A percentile compares a stretch with the other conserved stretches of the same genome.
These are phyloP conservation scores for Dinocampus coccinellae DNA, from an alignment of 2,888 invertebrate genomes.

Conservation along the genomic window DNA sequence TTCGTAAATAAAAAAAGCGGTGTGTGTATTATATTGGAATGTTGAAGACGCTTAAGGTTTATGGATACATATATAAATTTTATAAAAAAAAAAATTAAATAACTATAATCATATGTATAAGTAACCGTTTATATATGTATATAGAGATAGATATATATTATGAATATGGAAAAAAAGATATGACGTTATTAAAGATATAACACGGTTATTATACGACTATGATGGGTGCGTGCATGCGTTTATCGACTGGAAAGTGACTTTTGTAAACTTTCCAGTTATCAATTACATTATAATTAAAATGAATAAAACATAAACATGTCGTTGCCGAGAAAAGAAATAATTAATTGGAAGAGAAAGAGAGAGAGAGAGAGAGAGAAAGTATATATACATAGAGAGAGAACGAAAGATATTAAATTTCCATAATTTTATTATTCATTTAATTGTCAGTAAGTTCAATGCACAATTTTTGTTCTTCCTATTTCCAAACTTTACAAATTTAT, in stretches of 20 bases:
- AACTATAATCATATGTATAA: not conserved
- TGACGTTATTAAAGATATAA: too few relatives aligned
- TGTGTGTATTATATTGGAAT: not conserved
- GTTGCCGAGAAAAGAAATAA: conserved; percentile 25
- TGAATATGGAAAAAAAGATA: not conserved
- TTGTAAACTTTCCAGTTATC: conserved; percentile 9
- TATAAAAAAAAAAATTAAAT: not conserved
- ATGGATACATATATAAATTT: not conserved
- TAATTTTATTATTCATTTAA: conserved; percentile 44
- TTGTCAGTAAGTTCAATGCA: conserved; percentile 44
- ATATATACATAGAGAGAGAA: conserved; percentile 5
- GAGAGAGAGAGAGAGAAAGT: not conserved
- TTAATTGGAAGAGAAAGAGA: conserved; percentile 1
- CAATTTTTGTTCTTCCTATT: conserved; percentile 44
- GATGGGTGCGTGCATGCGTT: conserved; percentile 5
- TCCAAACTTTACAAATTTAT: conserved; percentile 42
- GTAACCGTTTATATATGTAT: not conserved
- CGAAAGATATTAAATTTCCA: conserved; percentile 46
- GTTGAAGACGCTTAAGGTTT: not conserved
- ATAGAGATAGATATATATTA: conserved; percentile 38
- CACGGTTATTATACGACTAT: not conserved
- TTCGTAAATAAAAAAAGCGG: not conserved
- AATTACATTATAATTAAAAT: conserved; percentile 20
- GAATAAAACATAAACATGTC: not conserved
- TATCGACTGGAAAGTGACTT: not conserved